Evolutionary conservation across 2,113 vertebrate species (phyloP), one percentile per base, ranked within the genome.

Genomic region (Sigmodon hispidus): DNA sequence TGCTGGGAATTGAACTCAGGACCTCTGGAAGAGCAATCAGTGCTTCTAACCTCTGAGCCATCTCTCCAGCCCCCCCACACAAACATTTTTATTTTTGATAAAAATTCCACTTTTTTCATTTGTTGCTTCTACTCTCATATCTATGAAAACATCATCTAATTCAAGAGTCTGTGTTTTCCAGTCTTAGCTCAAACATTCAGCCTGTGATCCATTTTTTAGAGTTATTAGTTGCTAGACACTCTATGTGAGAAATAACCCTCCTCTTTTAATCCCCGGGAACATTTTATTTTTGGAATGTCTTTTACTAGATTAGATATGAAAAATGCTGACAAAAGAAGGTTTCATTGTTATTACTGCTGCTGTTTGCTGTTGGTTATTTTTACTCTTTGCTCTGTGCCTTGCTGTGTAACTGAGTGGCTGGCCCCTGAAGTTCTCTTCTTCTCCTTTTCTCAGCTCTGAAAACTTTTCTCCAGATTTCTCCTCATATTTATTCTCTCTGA

Each of bases 201-300:
- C 52, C 52, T 55, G 65, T 45, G 72, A 87, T 87, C 86, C 69
- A 79, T 96, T 94, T 85, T 84, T 85, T 34, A 83, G 31, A 75
- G 36, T 55, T 89, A 72, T 90, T 92, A 34, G 94, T 86, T 79
- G 17, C 45, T 61, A 57, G 59, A 34, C 83, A 19, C 1, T 89
- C 1, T 40, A 43, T 61, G 15, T 31, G 31, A 81, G 45, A 95
- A 34, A 76, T 65, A 92, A 80, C 52, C 61, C 24, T 95, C 89
- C 89, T 93, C 50, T 94, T 94, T 92, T 79, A 85, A 70, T 84
- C 11, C 7, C 61, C 59, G 84, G 77, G 45, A 94, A 52, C 57
- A 90, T 76, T 45, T 52, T 45, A 57, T 24, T 89, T 96, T 90
- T 55, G 89, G n/a, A 69, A 76, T 91, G n/a, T 81, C 93, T 65